A percentile compares a stretch with the other conserved stretches of the same genome.
phyloP scores from a whole-genome alignment of 2,888 invertebrate genomes.

The Rhingia campestris region DNA sequence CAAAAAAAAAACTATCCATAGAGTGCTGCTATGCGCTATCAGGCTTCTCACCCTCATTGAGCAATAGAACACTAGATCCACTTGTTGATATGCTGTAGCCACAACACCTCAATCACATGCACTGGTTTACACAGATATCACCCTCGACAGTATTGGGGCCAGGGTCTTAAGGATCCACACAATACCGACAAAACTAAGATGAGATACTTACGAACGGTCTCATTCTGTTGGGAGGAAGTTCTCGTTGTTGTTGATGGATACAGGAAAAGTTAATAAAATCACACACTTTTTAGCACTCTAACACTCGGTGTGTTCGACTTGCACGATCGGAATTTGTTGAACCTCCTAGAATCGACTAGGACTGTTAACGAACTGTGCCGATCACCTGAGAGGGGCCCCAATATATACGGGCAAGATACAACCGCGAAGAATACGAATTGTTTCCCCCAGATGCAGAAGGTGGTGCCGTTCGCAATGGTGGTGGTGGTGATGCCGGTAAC shows the following conservation, averaged over 20 bases:
- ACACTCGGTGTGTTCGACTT: conserved; percentile 57
- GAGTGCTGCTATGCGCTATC: no score
- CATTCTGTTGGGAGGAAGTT: conserved; percentile 77
- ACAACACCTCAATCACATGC: conserved; percentile 39
- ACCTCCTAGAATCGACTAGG: conserved; percentile 84
- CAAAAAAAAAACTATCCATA: conserved; percentile 21
- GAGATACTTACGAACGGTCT: conserved; percentile 82
- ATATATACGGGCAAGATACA: conserved; percentile 80
- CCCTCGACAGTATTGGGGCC: conserved; percentile 14
- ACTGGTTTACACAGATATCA: conserved; percentile 33
- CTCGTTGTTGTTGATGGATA: conserved; percentile 13
- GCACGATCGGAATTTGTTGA: conserved; percentile 77
- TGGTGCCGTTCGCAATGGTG: conserved; percentile 48
- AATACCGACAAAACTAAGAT: background rate
- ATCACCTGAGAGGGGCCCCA: conserved; percentile 80
- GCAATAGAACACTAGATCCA: conserved; percentile 13
- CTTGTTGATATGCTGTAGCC: conserved; percentile 23
- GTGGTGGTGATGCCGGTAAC: conserved; percentile 45
- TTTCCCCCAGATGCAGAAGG: conserved; percentile 69
- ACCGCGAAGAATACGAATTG: conserved; percentile 70
- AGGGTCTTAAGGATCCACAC: conserved; percentile 28
- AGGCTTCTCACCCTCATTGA: conserved; percentile 1
- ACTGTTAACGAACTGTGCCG: conserved; percentile 83
- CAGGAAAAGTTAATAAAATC: conserved; percentile 72
- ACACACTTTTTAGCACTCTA: conserved; percentile 70